These are phyloP conservation scores for Notodonta dromedarius DNA, from an alignment of 2,888 invertebrate species.

Conservation along the genomic window DNA sequence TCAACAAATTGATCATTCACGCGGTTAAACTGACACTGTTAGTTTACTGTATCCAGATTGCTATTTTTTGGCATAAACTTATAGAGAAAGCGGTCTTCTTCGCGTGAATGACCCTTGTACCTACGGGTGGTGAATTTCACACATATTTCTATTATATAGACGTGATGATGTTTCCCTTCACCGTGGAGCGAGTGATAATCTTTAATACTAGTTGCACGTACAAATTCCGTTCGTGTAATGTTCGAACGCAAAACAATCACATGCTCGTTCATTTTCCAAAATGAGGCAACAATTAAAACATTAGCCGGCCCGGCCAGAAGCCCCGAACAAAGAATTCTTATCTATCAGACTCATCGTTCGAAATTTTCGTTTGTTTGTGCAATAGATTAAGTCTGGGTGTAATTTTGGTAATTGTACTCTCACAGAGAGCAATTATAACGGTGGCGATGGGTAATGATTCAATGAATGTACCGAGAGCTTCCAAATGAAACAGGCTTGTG, in stretches of 20 bases:
- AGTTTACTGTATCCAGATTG: no score
- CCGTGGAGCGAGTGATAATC: no score
- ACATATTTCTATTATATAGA: no score
- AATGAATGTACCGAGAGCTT: slow-evolving; percentile 45
- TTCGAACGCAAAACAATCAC: not conserved
- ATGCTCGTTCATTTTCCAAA: not conserved
- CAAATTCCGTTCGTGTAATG: not conserved
- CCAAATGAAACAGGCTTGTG: not conserved
- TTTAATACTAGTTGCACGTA: not conserved
- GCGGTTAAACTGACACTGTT: no score
- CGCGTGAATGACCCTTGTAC: no score
- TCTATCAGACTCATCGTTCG: slow-evolving; percentile 56
- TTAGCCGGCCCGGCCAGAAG: slow-evolving; percentile 35
- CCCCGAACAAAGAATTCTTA: slow-evolving; percentile 55
- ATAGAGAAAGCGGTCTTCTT: no score
- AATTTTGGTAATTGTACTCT: slow-evolving; percentile 63
- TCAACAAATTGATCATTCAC: no score
- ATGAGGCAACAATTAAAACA: slow-evolving; percentile 51
- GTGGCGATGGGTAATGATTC: slow-evolving; percentile 57
- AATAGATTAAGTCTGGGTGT: slow-evolving; percentile 56
- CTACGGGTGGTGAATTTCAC: no score
- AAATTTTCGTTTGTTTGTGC: slow-evolving; percentile 55
- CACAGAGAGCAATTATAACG: slow-evolving; percentile 63
- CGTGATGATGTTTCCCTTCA: no score
- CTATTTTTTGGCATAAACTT: no score